Evolutionary conservation across 2,888 invertebrate genomes (phyloP).

Genomic region (Piscicola geometra): DNA sequence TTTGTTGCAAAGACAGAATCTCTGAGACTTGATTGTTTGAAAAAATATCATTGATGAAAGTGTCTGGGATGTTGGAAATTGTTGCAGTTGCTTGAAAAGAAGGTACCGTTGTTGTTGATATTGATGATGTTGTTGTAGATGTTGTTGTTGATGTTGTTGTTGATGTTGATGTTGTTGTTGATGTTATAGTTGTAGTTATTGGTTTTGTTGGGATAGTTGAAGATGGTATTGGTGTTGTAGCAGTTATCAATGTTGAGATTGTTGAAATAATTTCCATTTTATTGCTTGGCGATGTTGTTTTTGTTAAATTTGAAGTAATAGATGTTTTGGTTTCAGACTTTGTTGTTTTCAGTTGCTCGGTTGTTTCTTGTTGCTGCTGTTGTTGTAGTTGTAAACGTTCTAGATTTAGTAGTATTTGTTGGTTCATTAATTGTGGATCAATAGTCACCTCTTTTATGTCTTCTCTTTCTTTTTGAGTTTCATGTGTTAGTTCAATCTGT

Average conservation of each 20-base stretch:
- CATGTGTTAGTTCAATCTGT: too few relatives aligned
- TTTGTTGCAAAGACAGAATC: too few relatives aligned
- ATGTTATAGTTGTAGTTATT: background rate
- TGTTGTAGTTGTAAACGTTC: too few relatives aligned
- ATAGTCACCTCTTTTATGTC: too few relatives aligned
- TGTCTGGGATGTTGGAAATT: background rate
- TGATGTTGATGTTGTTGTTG: background rate
- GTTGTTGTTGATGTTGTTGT: background rate
- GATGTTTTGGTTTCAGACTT: background rate
- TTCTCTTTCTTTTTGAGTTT: too few relatives aligned
- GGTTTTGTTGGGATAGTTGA: background rate
- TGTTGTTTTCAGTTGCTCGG: constrained; percentile 7
- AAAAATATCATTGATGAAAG: too few relatives aligned
- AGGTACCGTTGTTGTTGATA: background rate
- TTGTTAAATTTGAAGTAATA: background rate
- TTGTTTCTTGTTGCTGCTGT: too few relatives aligned
- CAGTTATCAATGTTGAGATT: background rate
- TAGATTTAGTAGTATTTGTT: too few relatives aligned
- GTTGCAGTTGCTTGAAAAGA: background rate
- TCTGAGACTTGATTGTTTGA: too few relatives aligned
- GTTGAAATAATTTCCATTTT: constrained; percentile 1
- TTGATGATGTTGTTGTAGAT: background rate
- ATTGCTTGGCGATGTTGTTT: background rate
- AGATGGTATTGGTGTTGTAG: too few relatives aligned
- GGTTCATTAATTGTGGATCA: too few relatives aligned